These are phyloP conservation scores for Spilarctia lutea DNA, from an alignment of 2,888 invertebrate species.

Conservation along the genomic window DNA sequence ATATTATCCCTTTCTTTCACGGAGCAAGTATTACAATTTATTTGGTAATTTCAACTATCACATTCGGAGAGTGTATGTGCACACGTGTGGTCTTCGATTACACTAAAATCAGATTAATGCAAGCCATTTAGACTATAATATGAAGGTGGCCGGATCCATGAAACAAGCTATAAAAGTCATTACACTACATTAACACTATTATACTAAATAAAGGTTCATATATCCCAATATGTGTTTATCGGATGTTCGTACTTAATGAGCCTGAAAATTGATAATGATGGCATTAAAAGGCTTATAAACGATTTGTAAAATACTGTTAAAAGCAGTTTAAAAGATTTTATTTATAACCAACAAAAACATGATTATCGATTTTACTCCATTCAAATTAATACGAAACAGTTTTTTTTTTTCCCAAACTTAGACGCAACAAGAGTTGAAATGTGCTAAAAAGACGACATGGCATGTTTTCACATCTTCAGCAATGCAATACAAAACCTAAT, in stretches of 20 bases:
- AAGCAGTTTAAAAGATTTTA: conserved; percentile 15
- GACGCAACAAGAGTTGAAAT: too few species aligned
- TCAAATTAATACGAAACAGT: neutral
- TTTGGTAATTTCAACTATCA: too few species aligned
- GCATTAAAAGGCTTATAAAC: conserved; percentile 34
- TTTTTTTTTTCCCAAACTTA: neutral
- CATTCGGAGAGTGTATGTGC: too few species aligned
- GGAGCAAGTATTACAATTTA: too few species aligned
- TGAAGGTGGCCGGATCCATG: neutral
- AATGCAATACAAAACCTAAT: neutral
- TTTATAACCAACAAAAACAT: neutral
- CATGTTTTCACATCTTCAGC: too few species aligned
- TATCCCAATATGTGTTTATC: neutral
- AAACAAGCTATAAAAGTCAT: conserved; percentile 1
- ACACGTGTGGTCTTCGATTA: neutral
- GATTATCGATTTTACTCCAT: neutral
- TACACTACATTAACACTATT: conserved; percentile 8
- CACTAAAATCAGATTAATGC: neutral
- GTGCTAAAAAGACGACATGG: too few species aligned
- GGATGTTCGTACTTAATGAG: conserved; percentile 11
- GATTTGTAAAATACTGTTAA: conserved; percentile 31
- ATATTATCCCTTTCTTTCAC: too few species aligned
- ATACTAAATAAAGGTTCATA: conserved; percentile 1
- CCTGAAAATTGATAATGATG: conserved; percentile 37
- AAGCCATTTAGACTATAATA: neutral